Evolutionary conservation across 2,888 invertebrate genomes (phyloP).

Genomic region (Prosopocoilus inquinatus): DNA sequence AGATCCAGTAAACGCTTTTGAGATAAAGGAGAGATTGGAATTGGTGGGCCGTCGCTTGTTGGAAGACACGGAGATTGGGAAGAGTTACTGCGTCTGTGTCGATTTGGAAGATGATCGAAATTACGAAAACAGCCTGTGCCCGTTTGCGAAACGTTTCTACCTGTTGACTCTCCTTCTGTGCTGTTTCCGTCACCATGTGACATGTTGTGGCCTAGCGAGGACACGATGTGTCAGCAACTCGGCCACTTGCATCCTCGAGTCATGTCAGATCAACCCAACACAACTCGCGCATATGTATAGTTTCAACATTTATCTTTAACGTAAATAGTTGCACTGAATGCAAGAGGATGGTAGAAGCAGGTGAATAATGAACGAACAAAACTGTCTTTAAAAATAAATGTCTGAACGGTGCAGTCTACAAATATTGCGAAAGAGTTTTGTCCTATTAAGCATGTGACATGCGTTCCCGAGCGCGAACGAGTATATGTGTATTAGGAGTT

Average conservation of each 20-base stretch:
- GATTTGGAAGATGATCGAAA: constrained; percentile 66
- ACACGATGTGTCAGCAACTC: constrained; percentile 37
- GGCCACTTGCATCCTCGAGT: constrained; percentile 33
- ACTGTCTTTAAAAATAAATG: background rate
- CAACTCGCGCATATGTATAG: constrained; percentile 20
- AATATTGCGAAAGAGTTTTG: constrained; percentile 1
- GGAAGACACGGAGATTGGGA: constrained; percentile 54
- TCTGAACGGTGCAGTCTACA: constrained; percentile 7
- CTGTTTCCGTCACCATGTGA: constrained; percentile 87
- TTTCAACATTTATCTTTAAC: constrained; percentile 13
- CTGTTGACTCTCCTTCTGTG: constrained; percentile 62
- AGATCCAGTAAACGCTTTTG: constrained; percentile 40
- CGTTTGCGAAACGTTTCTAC: constrained; percentile 68
- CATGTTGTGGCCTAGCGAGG: constrained; percentile 80
- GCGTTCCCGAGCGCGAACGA: constrained; percentile 34
- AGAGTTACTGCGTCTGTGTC: constrained; percentile 55
- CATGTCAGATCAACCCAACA: constrained; percentile 39
- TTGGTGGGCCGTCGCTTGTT: constrained; percentile 43
- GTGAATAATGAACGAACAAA: constrained; percentile 7
- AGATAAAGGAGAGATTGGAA: constrained; percentile 42
- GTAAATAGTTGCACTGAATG: constrained; percentile 1
- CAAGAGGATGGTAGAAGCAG: constrained; percentile 4
- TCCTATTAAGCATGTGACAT: constrained; percentile 54
- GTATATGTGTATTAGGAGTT: constrained; percentile 33
- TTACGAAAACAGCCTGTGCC: constrained; percentile 76